These are phyloP conservation scores for Cerastis leucographa DNA, from an alignment of 2,888 invertebrate genomes.

Conservation along the genomic window DNA sequence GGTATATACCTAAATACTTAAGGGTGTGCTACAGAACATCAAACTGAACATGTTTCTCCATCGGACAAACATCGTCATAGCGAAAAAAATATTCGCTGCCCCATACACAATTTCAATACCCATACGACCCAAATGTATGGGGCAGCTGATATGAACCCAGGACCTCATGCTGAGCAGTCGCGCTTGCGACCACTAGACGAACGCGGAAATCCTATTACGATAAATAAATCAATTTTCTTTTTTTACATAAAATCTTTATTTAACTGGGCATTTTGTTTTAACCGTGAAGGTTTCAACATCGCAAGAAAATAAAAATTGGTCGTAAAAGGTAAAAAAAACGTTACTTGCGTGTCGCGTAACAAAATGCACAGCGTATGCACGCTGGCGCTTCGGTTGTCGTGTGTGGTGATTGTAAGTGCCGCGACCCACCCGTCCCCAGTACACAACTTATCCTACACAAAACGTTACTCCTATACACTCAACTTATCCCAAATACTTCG, in stretches of 20 bases:
- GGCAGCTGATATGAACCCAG: too few species aligned
- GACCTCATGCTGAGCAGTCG: not conserved
- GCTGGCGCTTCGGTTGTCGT: not conserved
- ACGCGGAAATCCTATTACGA: not conserved
- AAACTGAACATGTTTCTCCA: too few species aligned
- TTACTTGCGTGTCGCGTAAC: not conserved
- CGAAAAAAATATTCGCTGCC: too few species aligned
- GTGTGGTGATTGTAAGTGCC: not conserved
- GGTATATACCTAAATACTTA: too few species aligned
- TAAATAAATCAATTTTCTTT: not conserved
- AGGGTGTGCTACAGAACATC: too few species aligned
- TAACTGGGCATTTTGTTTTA: not conserved
- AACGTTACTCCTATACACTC: not conserved
- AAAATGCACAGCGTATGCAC: conserved; percentile 3
- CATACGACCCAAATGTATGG: too few species aligned
- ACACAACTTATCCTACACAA: not conserved
- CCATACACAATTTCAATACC: too few species aligned
- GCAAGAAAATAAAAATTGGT: not conserved
- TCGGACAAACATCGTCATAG: too few species aligned
- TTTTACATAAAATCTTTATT: not conserved
- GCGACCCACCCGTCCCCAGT: not conserved
- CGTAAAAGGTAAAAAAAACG: not conserved
- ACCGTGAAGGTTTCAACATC: not conserved
- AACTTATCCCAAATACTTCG: not conserved
- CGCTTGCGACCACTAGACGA: not conserved